Percentiles rank a stretch among this genome's conserved stretches.
phyloP scores from a whole-genome alignment of 1,140 invertebrate genomes.

The Philotrypesis tridentata region DNA sequence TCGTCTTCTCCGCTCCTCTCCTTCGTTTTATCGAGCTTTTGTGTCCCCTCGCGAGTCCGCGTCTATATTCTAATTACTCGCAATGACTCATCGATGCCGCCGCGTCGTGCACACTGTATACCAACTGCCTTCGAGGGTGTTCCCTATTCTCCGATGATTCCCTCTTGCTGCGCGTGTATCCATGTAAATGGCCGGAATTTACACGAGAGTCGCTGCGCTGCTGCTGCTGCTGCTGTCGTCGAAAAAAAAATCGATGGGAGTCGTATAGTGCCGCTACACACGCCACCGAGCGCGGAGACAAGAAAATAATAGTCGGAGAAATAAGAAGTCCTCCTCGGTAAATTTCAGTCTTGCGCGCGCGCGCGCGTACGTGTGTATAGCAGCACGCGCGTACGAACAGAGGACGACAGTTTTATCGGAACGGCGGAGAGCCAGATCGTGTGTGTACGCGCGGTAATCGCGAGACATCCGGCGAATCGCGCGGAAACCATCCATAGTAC shows the following conservation, averaged over 20 bases:
- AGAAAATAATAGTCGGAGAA: constrained; percentile 17
- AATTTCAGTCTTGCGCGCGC: neutral
- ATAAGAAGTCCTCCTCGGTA: neutral
- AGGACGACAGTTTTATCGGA: constrained; percentile 5
- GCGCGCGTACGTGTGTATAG: neutral
- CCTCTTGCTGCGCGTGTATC: neutral
- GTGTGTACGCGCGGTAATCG: neutral
- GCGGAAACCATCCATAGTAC: constrained; percentile 36
- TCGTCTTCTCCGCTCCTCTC: neutral
- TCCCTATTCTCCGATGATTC: neutral
- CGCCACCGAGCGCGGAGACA: neutral
- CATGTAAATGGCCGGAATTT: constrained; percentile 24
- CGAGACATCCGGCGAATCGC: neutral
- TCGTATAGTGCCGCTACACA: neutral
- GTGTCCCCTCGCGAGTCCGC: neutral
- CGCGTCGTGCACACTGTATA: no score
- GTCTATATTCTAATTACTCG: neutral
- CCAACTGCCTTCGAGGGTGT: neutral
- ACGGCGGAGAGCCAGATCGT: neutral
- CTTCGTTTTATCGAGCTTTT: neutral
- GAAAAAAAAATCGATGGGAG: constrained; percentile 10
- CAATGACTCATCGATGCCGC: neutral
- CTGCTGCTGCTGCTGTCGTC: neutral
- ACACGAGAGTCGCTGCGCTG: no score
- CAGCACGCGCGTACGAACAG: no score